Base-by-base conservation (phyloP, 2,888 invertebrate species). In the Netelia inedita region DNA sequence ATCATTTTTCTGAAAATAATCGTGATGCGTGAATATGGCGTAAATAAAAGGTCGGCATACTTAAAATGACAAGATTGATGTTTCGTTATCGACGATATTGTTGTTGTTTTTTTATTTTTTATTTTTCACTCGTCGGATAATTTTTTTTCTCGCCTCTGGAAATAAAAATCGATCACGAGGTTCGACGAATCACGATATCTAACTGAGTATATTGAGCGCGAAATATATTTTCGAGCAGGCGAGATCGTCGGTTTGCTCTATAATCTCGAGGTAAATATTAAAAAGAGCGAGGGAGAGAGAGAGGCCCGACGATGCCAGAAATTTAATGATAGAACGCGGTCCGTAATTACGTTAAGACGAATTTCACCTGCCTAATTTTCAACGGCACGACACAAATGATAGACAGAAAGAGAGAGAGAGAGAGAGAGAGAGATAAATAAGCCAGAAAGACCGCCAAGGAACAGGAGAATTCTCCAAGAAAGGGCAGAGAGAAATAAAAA, bases 41-140 rank as follows among this genome's bases (percentile, higher is more conserved):
- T 61, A 57, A 65, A 71, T 53, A 55, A 23, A 59, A 55, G 72
- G 79, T 66, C 72, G 75, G 66, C 84, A 85, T 82, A 86, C 74
- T 81, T 84, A 63, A 73, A 41, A 82, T 71, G 83, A 79, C 75
- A 83, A 35, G 63, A 76, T 83, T 79, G 82, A 83, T 85, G 85
- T 86, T 80, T 43, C 76, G 71, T 81, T 63, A 82, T 79, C 46
- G 35, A 61, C 35, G 35, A 35, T 28, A 53, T 11, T 61, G 11
- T 21, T 28, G 1, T 11, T 72, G 8, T 50, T 50, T n/a, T 14
- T 50, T 16, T n/a, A n/a, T 53, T 35, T 53, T 53, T 80, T 71
- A 63, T 8, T 74, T 59, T 74, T 46, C n/a, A 28, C 55, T 57
- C 50, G 55, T 19, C 73, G 16, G 41, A 61, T 43, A 69, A 57